Conservation (phyloP, 2,797 vertebrate genomes). For the Paguma larvata region DNA sequence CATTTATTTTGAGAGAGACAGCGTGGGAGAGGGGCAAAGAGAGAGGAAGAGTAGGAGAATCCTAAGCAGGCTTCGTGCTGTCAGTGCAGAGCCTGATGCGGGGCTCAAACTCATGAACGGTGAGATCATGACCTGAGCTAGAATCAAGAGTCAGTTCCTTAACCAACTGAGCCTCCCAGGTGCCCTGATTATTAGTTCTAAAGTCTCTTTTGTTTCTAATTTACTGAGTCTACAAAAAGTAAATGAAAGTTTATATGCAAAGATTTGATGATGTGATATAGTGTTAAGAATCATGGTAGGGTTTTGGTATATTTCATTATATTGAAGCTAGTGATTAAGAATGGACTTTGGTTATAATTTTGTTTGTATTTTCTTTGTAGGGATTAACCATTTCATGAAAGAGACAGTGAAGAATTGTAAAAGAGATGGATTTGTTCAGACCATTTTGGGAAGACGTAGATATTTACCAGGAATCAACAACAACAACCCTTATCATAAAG, state of each 20-base stretch:
- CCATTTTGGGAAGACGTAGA: conserved; percentile 95
- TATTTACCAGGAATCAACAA: conserved; percentile 96
- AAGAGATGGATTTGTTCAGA: conserved; percentile 96
- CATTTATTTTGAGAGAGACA: too few species aligned
- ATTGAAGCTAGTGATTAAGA: not conserved
- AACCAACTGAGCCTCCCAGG: too few species aligned
- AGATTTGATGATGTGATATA: conserved; percentile 6
- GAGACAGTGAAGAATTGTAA: conserved; percentile 94
- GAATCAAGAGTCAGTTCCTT: too few species aligned
- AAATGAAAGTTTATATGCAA: conserved; percentile 33
- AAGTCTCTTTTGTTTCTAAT: not conserved
- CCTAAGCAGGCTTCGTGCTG: too few species aligned
- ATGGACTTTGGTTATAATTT: conserved; percentile 7
- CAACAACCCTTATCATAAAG: conserved; percentile 92
- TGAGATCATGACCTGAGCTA: too few species aligned
- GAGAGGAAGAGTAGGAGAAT: too few species aligned
- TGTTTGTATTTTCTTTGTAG: conserved; percentile 87
- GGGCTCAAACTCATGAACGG: too few species aligned
- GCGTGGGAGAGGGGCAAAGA: too few species aligned
- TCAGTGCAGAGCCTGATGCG: too few species aligned
- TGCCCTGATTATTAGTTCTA: not conserved
- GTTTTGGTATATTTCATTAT: conserved; percentile 35
- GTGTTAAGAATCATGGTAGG: not conserved
- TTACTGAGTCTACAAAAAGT: conserved; percentile 19
- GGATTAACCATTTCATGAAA: conserved; percentile 94